A percentile compares a stretch with the other conserved stretches of the same genome.
These are phyloP conservation scores for Labeo catla DNA, from an alignment of 2,113 vertebrate genomes.

Conservation along the genomic window DNA sequence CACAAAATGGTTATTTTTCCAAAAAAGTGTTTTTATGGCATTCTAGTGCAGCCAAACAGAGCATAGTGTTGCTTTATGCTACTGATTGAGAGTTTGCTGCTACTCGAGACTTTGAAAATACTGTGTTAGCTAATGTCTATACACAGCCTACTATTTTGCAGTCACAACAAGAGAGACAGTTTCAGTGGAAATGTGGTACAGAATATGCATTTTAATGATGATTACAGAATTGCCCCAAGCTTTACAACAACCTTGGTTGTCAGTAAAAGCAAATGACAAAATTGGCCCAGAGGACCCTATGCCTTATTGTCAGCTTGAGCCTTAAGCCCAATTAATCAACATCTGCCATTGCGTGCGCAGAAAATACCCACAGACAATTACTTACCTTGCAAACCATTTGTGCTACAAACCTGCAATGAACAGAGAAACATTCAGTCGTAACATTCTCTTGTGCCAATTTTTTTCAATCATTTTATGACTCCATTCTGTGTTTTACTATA, in stretches of 20 bases:
- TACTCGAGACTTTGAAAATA: background rate
- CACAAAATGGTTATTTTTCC: background rate
- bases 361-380: background rate
- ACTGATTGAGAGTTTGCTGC: background rate
- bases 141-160: background rate
- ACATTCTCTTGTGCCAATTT: background rate
- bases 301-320: background rate
- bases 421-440: background rate
- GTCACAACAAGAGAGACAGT: background rate
- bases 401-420: background rate
- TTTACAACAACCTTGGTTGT: background rate
- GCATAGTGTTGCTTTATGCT: background rate
- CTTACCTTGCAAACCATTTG: background rate
- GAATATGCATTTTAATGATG: slow-evolving; percentile 20
- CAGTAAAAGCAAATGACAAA: slow-evolving; percentile 15
- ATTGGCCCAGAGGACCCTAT: background rate
- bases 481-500: background rate
- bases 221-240: slow-evolving; percentile 13
- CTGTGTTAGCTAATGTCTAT: background rate
- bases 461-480: background rate
- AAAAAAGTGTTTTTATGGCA: background rate
- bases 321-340: background rate
- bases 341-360: background rate
- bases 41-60: background rate
- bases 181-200: background rate